Evolutionary conservation across 2,888 invertebrate genomes (phyloP), one percentile per base, ranked within the genome.

Genomic region (Lagria hirta): DNA sequence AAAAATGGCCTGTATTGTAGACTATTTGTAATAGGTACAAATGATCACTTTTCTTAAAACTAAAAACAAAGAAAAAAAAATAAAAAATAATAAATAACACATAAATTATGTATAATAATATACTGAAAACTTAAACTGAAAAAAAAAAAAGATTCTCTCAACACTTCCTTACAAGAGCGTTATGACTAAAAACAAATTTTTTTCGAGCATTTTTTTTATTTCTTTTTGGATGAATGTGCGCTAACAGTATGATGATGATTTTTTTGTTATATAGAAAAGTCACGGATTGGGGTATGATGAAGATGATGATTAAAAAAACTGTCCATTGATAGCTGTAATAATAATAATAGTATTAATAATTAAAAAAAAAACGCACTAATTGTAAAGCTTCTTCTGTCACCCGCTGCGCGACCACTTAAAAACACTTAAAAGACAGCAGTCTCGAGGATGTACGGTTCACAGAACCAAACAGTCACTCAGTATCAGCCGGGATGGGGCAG

Each of bases 401-500:
- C 54, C 55, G 54, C 52, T 57, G 51, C n/a, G n/a, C 53, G 54
- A 55, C 56, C 60, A 62, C 58, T 59, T 32, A 32, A 55, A n/a
- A n/a, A 59, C 55, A 60, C 58, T 55, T 58, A 33, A n/a, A n/a
- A 32, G 32, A 33, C 27, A 57, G 60, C 62, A 63, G 62, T 64
- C 61, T 62, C 55, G 56, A 60, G 62, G 53, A 53, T 45, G 42
- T 42, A 48, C 51, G 68, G 68, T 69, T 69, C 69, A 69, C 68
- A 61, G 69, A 69, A 69, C 69, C 69, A 57, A 66, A 60, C 62
- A 64, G 66, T 67, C 68, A 61, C 60, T 65, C 56, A 63, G 66
- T 67, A 60, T 68, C 64, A 59, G 64, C 67, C 66, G 62, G 61
- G 60, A 56, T 57, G 58, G 66, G 66, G 67, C 57, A 66, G 68